Evolutionary conservation across 2,888 invertebrate species (phyloP), one percentile per base, ranked within the genome.

Genomic region (Pogonocherus hispidulus): DNA sequence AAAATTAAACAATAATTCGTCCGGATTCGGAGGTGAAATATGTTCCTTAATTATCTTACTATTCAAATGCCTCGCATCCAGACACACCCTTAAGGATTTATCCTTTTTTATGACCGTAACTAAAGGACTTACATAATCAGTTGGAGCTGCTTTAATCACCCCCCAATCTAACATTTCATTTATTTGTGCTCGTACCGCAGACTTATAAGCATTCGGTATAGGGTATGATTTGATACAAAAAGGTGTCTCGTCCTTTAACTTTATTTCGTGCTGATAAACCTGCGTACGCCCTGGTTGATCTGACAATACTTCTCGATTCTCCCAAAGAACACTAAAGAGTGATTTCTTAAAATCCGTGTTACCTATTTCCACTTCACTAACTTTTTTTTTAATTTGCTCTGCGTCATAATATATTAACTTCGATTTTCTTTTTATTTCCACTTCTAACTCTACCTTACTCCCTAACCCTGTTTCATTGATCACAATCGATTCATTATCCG

Each of bases 11-110:
- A 66, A 23, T 18, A 62, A 20, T 23, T 46, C 51, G 19, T 52
- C 52, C 3, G 51, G 49, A n/a, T 16, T 16, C 6, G 35, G 52
- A 3, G 71, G 74, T 8, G 69, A 60, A 19, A 79, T 76, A 1
- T 75, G 67, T 49, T 81, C 80, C 0, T 73, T 67, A 18, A 75
- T 73, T 9, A 81, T 79, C 23, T 71, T 32, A 23, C 66, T 66
- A 65, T 81, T 80, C 0, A 80, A 32, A 47, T 71, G 74, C 18
- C 81, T 23, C 0, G 79, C 78, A 60, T 80, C 80, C n/a, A 79
- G 54, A 64, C 79, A 78, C 5, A 79, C 66, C 8, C 80, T 67
- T 1, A 80, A 47, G 5, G 67, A 62, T 0, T 72, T 75, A 49
- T 79, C 76, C 41, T 71, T 77, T 60, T 79, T 81, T 14, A 68